These are phyloP conservation scores for Calidris pygmaea DNA, from an alignment of 2,113 vertebrate species.

Conservation along the genomic window DNA sequence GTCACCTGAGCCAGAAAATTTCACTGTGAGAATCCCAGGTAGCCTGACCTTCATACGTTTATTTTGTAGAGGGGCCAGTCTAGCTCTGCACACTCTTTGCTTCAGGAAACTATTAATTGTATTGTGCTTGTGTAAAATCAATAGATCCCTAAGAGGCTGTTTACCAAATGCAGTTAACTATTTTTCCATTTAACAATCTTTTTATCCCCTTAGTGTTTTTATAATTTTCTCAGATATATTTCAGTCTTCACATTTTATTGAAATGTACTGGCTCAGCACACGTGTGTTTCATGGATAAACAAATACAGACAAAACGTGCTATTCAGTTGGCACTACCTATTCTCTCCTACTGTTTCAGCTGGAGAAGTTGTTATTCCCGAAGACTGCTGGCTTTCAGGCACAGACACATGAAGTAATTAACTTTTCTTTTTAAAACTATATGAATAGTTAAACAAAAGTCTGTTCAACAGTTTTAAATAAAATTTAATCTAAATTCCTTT, in stretches of 20 bases:
- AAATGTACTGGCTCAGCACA: not conserved
- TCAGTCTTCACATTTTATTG: not conserved
- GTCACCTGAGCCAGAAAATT: not conserved
- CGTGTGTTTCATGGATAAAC: accelerated
- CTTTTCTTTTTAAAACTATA: not conserved
- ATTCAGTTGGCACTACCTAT: not conserved
- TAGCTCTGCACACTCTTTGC: not conserved
- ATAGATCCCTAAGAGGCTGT: not conserved
- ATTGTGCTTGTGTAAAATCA: not conserved
- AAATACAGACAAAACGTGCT: not conserved
- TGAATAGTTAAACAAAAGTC: not conserved
- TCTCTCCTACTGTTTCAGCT: not conserved
- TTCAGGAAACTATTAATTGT: not conserved
- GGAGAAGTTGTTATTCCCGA: not conserved
- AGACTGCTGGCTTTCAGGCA: not conserved
- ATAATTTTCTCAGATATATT: not conserved
- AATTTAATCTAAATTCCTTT: not conserved
- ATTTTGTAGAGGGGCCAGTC: not conserved
- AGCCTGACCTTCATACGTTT: not conserved
- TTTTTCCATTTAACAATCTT: not conserved
- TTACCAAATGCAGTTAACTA: not conserved
- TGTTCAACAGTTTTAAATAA: not conserved
- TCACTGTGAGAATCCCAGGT: not conserved
- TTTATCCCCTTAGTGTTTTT: not conserved
- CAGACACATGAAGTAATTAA: not conserved